Percentiles rank a stretch among this genome's conserved stretches.
phyloP scores from a whole-genome alignment of 2,113 vertebrate genomes.

The Mirza zaza region DNA sequence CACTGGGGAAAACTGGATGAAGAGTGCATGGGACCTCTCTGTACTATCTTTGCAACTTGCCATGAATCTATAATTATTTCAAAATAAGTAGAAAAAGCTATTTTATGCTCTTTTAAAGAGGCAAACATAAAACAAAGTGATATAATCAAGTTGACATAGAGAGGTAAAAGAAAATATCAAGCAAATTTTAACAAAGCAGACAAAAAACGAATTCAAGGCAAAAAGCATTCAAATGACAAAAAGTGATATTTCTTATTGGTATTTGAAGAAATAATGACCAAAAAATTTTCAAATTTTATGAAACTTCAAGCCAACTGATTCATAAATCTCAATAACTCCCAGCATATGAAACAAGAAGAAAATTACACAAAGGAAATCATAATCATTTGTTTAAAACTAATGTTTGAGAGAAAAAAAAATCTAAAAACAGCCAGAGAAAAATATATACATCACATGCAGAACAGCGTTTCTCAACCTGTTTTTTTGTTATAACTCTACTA shows the following conservation, averaged over 20 bases:
- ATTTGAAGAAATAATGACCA: neutral
- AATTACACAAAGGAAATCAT: neutral
- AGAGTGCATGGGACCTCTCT: neutral
- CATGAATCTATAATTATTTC: neutral
- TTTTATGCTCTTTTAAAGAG: neutral
- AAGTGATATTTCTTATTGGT: neutral
- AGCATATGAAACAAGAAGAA: neutral
- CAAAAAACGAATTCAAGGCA: neutral
- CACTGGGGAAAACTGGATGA: neutral
- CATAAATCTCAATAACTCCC: neutral
- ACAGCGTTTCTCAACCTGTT: too few relatives aligned
- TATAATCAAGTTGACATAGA: neutral
- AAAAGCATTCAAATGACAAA: neutral
- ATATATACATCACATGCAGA: too few relatives aligned
- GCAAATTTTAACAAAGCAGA: neutral
- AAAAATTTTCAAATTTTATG: neutral
- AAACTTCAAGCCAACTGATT: neutral
- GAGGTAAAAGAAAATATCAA: neutral
- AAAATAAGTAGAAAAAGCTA: neutral
- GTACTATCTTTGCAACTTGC: neutral
- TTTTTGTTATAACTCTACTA: too few relatives aligned
- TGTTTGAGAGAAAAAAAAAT: neutral
- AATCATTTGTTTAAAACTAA: neutral
- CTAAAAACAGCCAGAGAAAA: too few relatives aligned
- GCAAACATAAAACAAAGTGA: neutral